phyloP scores from a whole-genome alignment of 1,140 invertebrate genomes.

The Drosophila busckii region DNA sequence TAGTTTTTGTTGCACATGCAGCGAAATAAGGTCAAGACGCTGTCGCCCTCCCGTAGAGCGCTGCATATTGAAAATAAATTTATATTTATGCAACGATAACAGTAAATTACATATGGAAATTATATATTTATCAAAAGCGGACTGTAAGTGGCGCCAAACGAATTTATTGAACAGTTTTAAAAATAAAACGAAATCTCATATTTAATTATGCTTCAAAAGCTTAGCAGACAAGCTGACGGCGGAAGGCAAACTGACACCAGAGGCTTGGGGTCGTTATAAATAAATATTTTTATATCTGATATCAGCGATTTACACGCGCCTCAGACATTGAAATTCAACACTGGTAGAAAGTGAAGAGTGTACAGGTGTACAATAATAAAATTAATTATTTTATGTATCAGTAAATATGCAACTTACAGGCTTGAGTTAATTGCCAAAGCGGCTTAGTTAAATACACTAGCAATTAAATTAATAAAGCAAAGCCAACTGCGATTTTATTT shows the following conservation, averaged over 20 bases:
- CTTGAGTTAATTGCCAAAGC: too few relatives aligned
- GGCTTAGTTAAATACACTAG: too few relatives aligned
- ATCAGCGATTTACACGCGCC: conserved; percentile 48
- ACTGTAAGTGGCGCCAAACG: conserved; percentile 34
- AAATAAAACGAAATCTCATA: too few relatives aligned
- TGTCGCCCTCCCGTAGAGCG: neutral
- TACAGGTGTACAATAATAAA: too few relatives aligned
- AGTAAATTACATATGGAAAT: conserved; percentile 36
- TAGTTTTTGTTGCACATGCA: conserved; percentile 28
- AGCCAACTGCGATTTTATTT: too few relatives aligned
- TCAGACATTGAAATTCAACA: conserved; percentile 52
- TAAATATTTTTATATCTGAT: conserved; percentile 30
- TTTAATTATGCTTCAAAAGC: neutral
- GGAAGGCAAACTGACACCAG: conserved; percentile 51
- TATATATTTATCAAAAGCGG: conserved; percentile 49
- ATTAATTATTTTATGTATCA: too few relatives aligned
- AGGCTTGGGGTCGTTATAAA: conserved; percentile 21
- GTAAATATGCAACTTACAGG: too few relatives aligned
- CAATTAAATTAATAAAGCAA: too few relatives aligned
- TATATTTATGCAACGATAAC: conserved; percentile 41
- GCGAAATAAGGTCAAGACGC: conserved; percentile 58
- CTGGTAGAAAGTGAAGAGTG: neutral
- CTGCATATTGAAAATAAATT: conserved; percentile 40
- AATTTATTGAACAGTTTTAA: conserved; percentile 34
- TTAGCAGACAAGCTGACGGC: conserved; percentile 54